phyloP scores from a whole-genome alignment of 2,888 invertebrate species.

The Temnothorax unifasciatus region DNA sequence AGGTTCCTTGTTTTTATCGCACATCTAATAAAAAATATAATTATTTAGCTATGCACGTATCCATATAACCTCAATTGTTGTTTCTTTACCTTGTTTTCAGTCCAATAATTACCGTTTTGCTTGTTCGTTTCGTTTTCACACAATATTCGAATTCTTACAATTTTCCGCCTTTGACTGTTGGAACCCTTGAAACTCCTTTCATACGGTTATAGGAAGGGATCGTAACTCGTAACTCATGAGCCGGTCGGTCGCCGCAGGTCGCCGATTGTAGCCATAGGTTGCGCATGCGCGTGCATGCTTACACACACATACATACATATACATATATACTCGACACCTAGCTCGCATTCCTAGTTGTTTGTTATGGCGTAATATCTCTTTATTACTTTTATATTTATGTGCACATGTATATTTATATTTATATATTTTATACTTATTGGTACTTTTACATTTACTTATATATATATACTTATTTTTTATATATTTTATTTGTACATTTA shows the following conservation, averaged over 20 bases:
- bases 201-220: too few relatives aligned
- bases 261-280: too few relatives aligned
- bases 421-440: not conserved
- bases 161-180: too few relatives aligned
- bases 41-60: not conserved
- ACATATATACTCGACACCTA: not conserved
- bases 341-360: too few relatives aligned
- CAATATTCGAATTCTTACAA: too few relatives aligned
- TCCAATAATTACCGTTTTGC: too few relatives aligned
- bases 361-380: not conserved
- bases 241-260: too few relatives aligned
- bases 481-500: too few relatives aligned
- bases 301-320: not conserved
- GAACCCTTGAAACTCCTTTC: too few relatives aligned
- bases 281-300: not conserved
- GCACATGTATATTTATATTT: not conserved
- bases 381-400: not conserved
- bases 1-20: not conserved
- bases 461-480: not conserved
- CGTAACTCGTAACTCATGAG: too few relatives aligned
- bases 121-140: too few relatives aligned
- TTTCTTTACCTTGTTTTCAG: not conserved
- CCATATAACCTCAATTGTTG: not conserved
- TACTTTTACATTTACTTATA: constrained; percentile 3
- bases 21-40: not conserved